phyloP scores from a whole-genome alignment of 1,140 invertebrate genomes.

The Phenacoccus solenopsis region DNA sequence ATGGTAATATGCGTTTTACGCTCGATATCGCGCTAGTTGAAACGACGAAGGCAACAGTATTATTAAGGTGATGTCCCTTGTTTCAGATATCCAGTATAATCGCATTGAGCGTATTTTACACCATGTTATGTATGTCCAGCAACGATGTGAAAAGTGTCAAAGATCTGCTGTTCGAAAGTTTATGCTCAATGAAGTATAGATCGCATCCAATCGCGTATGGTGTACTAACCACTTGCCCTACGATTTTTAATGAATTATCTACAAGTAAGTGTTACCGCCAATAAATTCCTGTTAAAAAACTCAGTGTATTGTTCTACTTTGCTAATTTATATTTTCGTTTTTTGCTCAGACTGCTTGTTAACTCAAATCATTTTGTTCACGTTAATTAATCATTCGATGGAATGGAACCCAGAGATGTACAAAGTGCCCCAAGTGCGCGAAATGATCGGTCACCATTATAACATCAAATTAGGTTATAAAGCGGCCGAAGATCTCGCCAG shows the following conservation, averaged over 20 bases:
- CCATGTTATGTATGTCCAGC: neutral
- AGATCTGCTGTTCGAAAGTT: neutral
- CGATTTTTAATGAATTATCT: neutral
- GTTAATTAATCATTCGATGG: neutral
- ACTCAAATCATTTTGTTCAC: neutral
- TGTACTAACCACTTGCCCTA: neutral
- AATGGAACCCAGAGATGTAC: neutral
- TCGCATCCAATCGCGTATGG: neutral
- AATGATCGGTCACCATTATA: neutral
- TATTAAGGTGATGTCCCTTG: too few relatives aligned
- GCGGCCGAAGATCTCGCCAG: neutral
- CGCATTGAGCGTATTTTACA: neutral
- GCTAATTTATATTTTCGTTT: neutral
- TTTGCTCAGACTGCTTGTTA: neutral
- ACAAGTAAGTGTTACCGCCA: neutral
- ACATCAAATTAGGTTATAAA: neutral
- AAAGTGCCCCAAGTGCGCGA: neutral
- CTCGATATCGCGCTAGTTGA: too few relatives aligned
- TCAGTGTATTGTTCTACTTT: neutral
- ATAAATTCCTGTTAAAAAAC: neutral
- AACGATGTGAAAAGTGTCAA: slow-evolving; percentile 1
- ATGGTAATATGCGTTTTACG: too few relatives aligned
- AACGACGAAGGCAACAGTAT: neutral
- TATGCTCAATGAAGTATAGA: neutral
- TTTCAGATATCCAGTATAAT: neutral